Evolutionary conservation across 2,888 invertebrate species (phyloP).

Genomic region (Matsumyia berberina): DNA sequence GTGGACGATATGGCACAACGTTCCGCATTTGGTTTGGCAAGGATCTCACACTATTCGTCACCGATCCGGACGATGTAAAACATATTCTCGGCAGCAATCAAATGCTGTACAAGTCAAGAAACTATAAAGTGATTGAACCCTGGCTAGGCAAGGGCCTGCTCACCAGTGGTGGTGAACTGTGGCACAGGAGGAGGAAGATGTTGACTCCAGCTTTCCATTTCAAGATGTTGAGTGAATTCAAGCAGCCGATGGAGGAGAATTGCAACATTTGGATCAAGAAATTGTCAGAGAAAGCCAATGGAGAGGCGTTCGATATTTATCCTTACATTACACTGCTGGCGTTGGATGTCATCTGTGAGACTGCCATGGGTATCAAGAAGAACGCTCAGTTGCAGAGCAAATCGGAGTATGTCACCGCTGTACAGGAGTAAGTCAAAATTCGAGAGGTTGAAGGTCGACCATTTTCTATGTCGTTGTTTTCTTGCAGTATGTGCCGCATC

Average conservation of each 20-base stretch:
- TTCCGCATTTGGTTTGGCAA: slow-evolving; percentile 83
- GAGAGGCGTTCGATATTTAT: slow-evolving; percentile 86
- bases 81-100: slow-evolving; percentile 80
- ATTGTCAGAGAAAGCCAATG: slow-evolving; percentile 83
- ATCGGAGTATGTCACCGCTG: slow-evolving; percentile 89
- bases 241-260: slow-evolving; percentile 89
- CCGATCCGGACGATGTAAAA: slow-evolving; percentile 81
- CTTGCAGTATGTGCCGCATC: slow-evolving; percentile 80
- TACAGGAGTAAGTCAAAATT: slow-evolving; percentile 87
- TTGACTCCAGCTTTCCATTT: slow-evolving; percentile 93
- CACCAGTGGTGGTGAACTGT: slow-evolving; percentile 85
- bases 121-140: slow-evolving; percentile 79
- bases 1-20: slow-evolving; percentile 79
- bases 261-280: slow-evolving; percentile 85
- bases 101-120: slow-evolving; percentile 80
- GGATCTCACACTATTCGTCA: slow-evolving; percentile 81
- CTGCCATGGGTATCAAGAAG: slow-evolving; percentile 92
- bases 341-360: slow-evolving; percentile 85
- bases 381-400: slow-evolving; percentile 89
- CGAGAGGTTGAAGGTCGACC: not conserved
- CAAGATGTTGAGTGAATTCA: slow-evolving; percentile 90
- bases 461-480: not conserved
- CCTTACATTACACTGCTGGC: slow-evolving; percentile 85
- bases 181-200: slow-evolving; percentile 89
- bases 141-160: slow-evolving; percentile 83